Conservation (phyloP, 2,797 vertebrate species). For the Coluber constrictor region DNA sequence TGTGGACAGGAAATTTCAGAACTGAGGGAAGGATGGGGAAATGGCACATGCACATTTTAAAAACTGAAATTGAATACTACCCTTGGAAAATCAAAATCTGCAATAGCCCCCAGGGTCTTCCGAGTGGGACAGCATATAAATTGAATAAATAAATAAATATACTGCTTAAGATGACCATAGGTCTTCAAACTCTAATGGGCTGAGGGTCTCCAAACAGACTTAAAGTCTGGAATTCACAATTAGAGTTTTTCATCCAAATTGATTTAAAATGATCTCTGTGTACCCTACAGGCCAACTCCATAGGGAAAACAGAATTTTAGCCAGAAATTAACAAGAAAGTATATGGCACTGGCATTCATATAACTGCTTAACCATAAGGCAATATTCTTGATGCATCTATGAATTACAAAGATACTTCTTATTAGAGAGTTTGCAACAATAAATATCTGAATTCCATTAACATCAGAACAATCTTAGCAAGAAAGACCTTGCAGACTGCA, state of each 20-base stretch:
- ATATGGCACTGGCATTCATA: neutral
- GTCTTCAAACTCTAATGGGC: neutral
- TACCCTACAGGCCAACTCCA: neutral
- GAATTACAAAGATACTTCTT: neutral
- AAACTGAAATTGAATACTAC: neutral
- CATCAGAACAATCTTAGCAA: neutral
- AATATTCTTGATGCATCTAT: neutral
- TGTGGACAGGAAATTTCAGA: neutral
- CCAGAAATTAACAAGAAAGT: neutral
- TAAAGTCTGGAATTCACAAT: neutral
- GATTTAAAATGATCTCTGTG: neutral
- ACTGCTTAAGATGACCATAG: neutral
- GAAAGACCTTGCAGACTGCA: neutral
- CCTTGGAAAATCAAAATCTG: neutral
- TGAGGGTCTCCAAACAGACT: neutral
- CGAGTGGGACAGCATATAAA: too few relatives aligned
- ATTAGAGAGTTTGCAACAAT: neutral
- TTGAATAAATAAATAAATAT: neutral
- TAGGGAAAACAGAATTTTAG: neutral
- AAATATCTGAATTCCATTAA: neutral
- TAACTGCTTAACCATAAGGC: neutral
- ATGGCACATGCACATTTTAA: neutral
- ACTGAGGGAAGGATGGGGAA: neutral
- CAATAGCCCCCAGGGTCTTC: neutral
- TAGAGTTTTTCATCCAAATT: neutral